Conservation (phyloP, 1,140 invertebrate species). For the Musca vetustissima region DNA sequence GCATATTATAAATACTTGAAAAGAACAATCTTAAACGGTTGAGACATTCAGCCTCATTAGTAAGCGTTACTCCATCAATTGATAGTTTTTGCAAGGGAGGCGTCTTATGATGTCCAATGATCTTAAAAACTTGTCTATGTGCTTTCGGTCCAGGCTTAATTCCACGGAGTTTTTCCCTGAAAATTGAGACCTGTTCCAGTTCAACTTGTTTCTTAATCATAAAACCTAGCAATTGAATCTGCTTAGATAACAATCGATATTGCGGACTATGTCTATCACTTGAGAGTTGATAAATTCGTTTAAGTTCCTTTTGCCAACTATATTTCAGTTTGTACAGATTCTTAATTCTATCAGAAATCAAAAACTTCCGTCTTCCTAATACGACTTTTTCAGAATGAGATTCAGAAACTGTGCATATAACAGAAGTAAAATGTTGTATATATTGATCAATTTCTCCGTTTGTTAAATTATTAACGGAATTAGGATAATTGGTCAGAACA, state of each 20-base stretch:
- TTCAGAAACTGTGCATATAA: not conserved
- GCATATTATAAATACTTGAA: too few species aligned
- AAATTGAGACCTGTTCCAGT: not conserved
- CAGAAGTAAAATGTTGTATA: not conserved
- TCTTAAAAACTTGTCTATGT: not conserved
- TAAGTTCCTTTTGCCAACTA: not conserved
- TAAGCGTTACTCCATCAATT: too few species aligned
- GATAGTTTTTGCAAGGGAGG: too few species aligned
- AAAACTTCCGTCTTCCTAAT: not conserved
- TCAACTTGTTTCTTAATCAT: slow-evolving; percentile 1
- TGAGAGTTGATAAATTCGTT: not conserved
- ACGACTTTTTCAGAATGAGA: not conserved
- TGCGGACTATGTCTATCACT: not conserved
- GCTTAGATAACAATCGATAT: not conserved
- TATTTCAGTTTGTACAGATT: not conserved
- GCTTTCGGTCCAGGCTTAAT: too few species aligned
- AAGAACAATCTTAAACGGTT: too few species aligned
- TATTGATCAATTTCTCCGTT: not conserved
- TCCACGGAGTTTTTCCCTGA: too few species aligned
- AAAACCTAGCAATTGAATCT: not conserved
- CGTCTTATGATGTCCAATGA: not conserved
- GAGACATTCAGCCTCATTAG: too few species aligned
- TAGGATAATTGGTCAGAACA: not conserved
- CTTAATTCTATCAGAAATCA: not conserved
- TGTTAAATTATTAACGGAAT: not conserved